Evolutionary conservation across 2,888 invertebrate species (phyloP), one percentile per base, ranked within the genome.

Genomic region (Tiphia femorata): DNA sequence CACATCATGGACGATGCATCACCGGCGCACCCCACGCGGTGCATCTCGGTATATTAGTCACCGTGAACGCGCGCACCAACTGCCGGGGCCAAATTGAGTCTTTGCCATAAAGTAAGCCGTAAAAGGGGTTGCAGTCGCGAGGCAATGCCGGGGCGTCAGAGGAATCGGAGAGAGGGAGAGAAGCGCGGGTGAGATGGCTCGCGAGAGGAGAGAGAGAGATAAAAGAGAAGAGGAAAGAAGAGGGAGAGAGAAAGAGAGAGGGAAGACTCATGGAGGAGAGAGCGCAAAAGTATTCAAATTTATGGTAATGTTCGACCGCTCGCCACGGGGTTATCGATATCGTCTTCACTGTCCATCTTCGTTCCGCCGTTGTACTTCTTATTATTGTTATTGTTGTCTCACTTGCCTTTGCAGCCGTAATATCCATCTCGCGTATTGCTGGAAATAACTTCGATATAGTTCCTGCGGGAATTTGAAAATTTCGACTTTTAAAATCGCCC

Each of bases 21-120:
- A 86, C 85, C 25, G 83, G 83, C 84, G 84, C 84, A 84, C 86
- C 86, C 85, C 71, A 72, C 73, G 85, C 86, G 86, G 86, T 86
- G 86, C 86, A 86, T 86, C 86, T 85, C 86, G 87, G 87, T 87
- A 87, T 87, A 88, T 88, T 88, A 88, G 88, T 87, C 86, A 87
- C 84, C 85, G 86, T 86, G 86, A 86, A 87, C 86, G 17, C 65
- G 66, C 61, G 64, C 72, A 87, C 87, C 84, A 86, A 87, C 87
- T 77, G 79, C 86, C 76, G 83, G 83, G 82, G 75, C 86, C 86
- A 86, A 88, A 88, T 86, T 82, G 81, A 82, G 81, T 81, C 80
- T 75, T 81, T 78, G 80, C 81, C 81, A 81, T 82, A 82, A 81
- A 82, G 76, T 79, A 79, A 80, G 80, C 77, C 76, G 76, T 82